A percentile compares a stretch with the other conserved stretches of the same genome.
Conservation (phyloP, 2,888 invertebrate genomes). For the Noctua fimbriata region DNA sequence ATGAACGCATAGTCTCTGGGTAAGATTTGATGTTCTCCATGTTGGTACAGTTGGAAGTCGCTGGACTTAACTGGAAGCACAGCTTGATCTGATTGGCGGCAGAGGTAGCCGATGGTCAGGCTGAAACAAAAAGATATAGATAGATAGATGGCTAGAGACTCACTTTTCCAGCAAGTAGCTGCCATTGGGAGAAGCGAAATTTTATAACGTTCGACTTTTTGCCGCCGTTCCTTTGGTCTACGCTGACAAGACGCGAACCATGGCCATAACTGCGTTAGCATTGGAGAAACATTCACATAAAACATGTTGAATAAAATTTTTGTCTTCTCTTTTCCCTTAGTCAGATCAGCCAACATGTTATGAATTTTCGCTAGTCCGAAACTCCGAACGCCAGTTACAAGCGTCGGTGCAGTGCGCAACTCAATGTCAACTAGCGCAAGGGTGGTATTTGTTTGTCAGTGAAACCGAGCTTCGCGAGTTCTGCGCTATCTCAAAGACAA, state of each 20-base stretch:
- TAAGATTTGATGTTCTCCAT: slow-evolving; percentile 90
- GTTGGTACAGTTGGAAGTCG: slow-evolving; percentile 90
- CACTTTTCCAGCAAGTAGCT: neutral
- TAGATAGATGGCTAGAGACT: neutral
- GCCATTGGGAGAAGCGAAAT: neutral
- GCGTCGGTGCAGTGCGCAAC: neutral
- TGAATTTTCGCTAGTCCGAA: neutral
- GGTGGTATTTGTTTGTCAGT: slow-evolving; percentile 21
- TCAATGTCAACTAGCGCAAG: neutral
- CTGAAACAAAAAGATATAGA: slow-evolving; percentile 79
- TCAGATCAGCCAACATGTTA: neutral
- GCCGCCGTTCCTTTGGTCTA: neutral
- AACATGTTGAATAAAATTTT: neutral
- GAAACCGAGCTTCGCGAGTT: neutral
- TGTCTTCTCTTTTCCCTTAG: neutral
- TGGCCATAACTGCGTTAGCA: neutral
- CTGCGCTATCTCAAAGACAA: too few relatives aligned
- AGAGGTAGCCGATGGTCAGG: slow-evolving; percentile 91
- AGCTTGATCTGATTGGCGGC: slow-evolving; percentile 83
- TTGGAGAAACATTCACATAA: neutral
- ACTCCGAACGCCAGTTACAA: too few relatives aligned
- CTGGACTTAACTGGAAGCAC: slow-evolving; percentile 87
- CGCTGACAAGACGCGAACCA: neutral
- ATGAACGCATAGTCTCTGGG: slow-evolving; percentile 92
- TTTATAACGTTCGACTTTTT: neutral